These are phyloP conservation scores for Drosophila barbarae DNA, from an alignment of 2,888 invertebrate genomes.

Conservation along the genomic window DNA sequence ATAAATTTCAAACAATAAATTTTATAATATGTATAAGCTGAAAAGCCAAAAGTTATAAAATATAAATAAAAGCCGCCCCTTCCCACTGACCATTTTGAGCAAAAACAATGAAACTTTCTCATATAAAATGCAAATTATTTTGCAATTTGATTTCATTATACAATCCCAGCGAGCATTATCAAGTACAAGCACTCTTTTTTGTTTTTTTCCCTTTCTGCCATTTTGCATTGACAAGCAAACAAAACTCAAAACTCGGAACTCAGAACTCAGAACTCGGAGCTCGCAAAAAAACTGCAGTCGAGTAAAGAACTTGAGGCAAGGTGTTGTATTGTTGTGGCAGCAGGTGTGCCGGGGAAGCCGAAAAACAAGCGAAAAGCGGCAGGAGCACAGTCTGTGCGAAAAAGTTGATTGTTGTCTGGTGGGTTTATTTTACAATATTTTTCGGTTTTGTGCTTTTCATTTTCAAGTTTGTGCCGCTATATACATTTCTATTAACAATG, in stretches of 20 bases:
- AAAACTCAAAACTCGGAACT: conserved; percentile 34
- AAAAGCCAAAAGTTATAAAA: conserved; percentile 15
- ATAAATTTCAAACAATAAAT: conserved; percentile 1
- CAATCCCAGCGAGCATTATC: conserved; percentile 51
- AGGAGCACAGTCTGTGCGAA: conserved; percentile 49
- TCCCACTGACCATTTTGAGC: background rate
- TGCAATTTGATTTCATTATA: conserved; percentile 61
- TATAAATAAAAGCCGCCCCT: conserved; percentile 1
- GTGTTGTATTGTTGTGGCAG: conserved; percentile 50
- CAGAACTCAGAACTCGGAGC: conserved; percentile 10
- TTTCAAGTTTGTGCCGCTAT: conserved; percentile 13
- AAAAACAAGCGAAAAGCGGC: conserved; percentile 39
- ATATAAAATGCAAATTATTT: conserved; percentile 66
- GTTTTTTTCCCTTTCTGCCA: conserved; percentile 21
- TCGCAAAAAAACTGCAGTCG: conserved; percentile 39
- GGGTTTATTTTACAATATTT: conserved; percentile 46
- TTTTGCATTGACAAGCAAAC: conserved; percentile 48
- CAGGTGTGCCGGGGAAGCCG: conserved; percentile 52
- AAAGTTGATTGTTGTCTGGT: conserved; percentile 62
- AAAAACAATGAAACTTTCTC: conserved; percentile 54
- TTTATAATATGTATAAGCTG: conserved; percentile 10
- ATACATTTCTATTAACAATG: conserved; percentile 38
- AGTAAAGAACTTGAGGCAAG: conserved; percentile 51
- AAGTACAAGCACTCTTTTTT: conserved; percentile 24
- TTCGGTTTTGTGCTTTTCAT: conserved; percentile 23